Evolutionary conservation across 2,797 vertebrate genomes (phyloP), one percentile per base, ranked within the genome.

Genomic region (Megalops cyprinoides): DNA sequence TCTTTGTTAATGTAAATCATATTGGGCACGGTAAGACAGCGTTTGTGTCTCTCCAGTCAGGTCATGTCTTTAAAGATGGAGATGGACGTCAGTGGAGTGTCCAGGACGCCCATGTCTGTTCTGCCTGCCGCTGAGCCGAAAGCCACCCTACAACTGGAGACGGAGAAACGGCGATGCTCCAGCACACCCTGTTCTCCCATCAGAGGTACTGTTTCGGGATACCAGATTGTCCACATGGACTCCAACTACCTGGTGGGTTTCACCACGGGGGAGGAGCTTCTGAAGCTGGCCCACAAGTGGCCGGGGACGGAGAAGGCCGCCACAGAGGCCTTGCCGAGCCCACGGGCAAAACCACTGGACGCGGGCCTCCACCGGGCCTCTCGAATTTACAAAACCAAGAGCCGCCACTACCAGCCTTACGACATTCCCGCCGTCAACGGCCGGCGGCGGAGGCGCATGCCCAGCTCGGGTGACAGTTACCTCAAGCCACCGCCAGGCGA

Each of bases 201-300:
- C 90, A 94, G 96, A 85, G 95, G 90, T 78, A 97, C 94, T 0
- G 94, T 97, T 71, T 94, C 96, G 0, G 97, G 97, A 18, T 99
- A 98, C 89, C 97, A 99, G 89, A 97, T 99, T 85, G 96, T 99
- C 82, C 97, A 97, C 90, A 98, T 99, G 97, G 97, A 99, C 94
- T 97, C 97, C 39, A 98, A 97, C 93, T 99, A 97, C 82, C 90
- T 99, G 85, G 97, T 99, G 74, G 96, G 97, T 85, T 99, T 99
- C 89, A 95, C 97, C 0, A 98, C 97, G 0, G 97, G 97, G 0
- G 97, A 97, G 87, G 97, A 98, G 93, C 94, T 99, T 84, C 94
- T 99, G 71, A 97, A 98, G 87, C 89, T 98, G 87, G 97, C 97
- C 83, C 94, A 96, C 77, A 95, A 96, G 88, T 96, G 94, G 94